Evolutionary conservation across 2,797 vertebrate species (phyloP), one percentile per base, ranked within the genome.

Genomic region (Oryzias dopingdopingensis): DNA sequence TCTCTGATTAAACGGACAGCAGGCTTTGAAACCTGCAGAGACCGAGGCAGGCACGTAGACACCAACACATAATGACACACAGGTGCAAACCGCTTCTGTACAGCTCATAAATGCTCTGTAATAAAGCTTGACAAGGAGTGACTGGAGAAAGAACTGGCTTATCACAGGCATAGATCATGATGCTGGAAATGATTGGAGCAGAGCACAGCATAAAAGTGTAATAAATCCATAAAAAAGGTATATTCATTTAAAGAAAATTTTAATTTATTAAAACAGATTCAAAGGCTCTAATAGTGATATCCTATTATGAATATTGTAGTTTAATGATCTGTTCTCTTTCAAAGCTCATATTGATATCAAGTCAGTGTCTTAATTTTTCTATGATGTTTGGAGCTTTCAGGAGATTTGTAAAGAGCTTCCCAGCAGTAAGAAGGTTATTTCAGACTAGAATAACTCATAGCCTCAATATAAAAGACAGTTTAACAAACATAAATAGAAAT

Each of bases 1-100:
- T 46, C 49, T 77, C 65, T 86, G 79, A 88, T 86, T 89, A 80
- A 86, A 74, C 2, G 41, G 83, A 89, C 81, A 83, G 81, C 77
- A 77, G 79, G 79, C 65, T 72, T 42, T 4, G 24, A 65, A 59
- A 78, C 65, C 77, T 77, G 69, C 3, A 16, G 83, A 84, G 79
- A 80, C 73, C 3, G 14, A 29, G 32, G 42, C 1, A 48, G 42
- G 55, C 70, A 68, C 53, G 14, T n/a, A 52, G 20, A 49, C 55
- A 60, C 42, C 17, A 17, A 46, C 51, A 45, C 47, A 43, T 44
- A 17, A 42, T 3, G 45, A 62, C 29, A 37, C 40, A 61, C 68
- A 71, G 44, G 40, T 53, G 42, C 43, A 49, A 18, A 20, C 14
- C 20, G 32, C 41, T 67, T 70, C 43, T 62, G 20, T 50, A 29